phyloP scores from a whole-genome alignment of 2,888 invertebrate species.

The Dasysyrphus albostriatus region DNA sequence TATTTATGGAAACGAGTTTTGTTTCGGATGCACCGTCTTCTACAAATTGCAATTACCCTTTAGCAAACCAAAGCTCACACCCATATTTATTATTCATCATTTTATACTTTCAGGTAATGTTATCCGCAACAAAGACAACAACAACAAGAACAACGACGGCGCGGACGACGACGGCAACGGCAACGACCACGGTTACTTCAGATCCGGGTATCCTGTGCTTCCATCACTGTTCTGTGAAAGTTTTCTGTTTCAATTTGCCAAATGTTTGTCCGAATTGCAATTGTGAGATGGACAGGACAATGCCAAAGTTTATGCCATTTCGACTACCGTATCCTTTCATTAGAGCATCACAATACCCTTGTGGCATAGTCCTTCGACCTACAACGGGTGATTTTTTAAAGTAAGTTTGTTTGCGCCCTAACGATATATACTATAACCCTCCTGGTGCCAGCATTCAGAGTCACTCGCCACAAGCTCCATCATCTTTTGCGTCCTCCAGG shows the following conservation, averaged over 20 bases:
- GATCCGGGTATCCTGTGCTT: conserved; percentile 95
- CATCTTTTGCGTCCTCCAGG: conserved; percentile 45
- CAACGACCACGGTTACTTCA: conserved; percentile 83
- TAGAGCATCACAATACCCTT: conserved; percentile 91
- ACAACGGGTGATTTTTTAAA: conserved; percentile 94
- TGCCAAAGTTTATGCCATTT: conserved; percentile 89
- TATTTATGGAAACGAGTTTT: conserved; percentile 40
- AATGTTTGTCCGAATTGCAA: conserved; percentile 91
- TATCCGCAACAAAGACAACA: conserved; percentile 79
- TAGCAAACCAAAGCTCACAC: conserved; percentile 18
- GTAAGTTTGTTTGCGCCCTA: conserved; percentile 85
- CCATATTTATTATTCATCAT: conserved; percentile 60
- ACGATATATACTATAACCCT: background rate
- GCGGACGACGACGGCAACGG: conserved; percentile 67
- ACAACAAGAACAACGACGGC: conserved; percentile 30
- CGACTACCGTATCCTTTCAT: conserved; percentile 94
- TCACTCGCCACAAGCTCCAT: conserved; percentile 43
- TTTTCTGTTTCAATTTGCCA: conserved; percentile 93
- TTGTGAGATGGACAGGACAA: conserved; percentile 85
- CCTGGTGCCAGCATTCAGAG: background rate
- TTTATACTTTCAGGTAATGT: conserved; percentile 77
- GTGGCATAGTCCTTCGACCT: conserved; percentile 93
- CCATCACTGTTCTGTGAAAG: conserved; percentile 93
- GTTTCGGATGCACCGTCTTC: conserved; percentile 8
- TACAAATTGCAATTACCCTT: conserved; percentile 20